Conservation (phyloP, 2,797 vertebrate species). For the Macropus fuliginosus region DNA sequence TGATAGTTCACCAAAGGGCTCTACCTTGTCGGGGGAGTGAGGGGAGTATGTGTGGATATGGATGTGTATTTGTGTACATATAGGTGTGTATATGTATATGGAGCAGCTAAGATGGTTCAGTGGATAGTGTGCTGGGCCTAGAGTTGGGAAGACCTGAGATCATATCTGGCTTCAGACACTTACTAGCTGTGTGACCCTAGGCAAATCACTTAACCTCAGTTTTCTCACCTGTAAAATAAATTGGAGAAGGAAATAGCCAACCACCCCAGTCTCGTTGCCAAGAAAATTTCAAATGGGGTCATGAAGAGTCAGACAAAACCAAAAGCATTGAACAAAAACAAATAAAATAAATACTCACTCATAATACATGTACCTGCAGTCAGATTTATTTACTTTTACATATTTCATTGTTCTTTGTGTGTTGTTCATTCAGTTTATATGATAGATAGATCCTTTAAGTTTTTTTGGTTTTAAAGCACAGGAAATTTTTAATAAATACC, state of each 20-base stretch:
- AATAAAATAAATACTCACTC: background rate
- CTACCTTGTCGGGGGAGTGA: background rate
- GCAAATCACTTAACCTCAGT: background rate
- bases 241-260: background rate
- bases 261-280: background rate
- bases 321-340: background rate
- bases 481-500: background rate
- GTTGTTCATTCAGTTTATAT: conserved; percentile 67
- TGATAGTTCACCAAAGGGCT: conserved; percentile 70
- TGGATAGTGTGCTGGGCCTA: background rate
- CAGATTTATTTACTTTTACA: conserved; percentile 65
- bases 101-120: background rate
- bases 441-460: conserved; percentile 61
- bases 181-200: background rate
- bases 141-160: background rate
- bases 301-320: background rate
- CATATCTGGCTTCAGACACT: background rate
- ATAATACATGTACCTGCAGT: background rate
- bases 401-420: conserved; percentile 45
- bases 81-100: background rate
- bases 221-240: background rate
- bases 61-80: background rate
- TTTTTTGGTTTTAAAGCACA: conserved; percentile 72
- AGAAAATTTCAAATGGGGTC: background rate
- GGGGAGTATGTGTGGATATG: background rate